phyloP scores from a whole-genome alignment of 2,888 invertebrate species.

The Eupithecia centaureata region DNA sequence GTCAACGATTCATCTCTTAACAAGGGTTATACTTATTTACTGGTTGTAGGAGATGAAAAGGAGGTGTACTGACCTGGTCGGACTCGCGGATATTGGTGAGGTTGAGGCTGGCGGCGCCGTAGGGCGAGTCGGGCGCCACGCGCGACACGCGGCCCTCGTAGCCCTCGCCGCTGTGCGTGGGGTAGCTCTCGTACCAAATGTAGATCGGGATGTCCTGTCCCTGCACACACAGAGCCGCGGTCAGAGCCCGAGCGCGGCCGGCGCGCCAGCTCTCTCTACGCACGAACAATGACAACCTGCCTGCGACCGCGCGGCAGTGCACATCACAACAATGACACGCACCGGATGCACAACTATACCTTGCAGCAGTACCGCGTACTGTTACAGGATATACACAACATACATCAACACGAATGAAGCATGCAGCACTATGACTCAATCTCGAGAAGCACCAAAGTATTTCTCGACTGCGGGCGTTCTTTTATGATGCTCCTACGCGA shows the following conservation, averaged over 20 bases:
- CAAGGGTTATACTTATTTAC: no score
- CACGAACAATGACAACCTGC: constrained; percentile 52
- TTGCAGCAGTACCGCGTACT: constrained; percentile 47
- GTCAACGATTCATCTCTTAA: no score
- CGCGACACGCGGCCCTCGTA: constrained; percentile 96
- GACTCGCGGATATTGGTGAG: constrained; percentile 96
- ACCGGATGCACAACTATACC: constrained; percentile 44
- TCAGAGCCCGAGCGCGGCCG: constrained; percentile 53
- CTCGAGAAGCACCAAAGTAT: constrained; percentile 37
- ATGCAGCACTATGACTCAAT: constrained; percentile 38
- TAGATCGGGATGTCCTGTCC: constrained; percentile 98
- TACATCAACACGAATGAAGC: constrained; percentile 40
- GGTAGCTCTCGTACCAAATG: constrained; percentile 99
- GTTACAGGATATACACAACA: constrained; percentile 44
- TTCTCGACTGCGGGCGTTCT: constrained; percentile 28
- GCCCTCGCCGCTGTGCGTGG: constrained; percentile 97
- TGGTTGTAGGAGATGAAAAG: no score
- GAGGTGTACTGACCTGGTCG: constrained; percentile 89
- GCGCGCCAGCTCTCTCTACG: constrained; percentile 49
- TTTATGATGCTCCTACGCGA: constrained; percentile 23
- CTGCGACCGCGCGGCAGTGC: constrained; percentile 54
- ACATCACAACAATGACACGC: constrained; percentile 42
- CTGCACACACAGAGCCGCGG: constrained; percentile 82
- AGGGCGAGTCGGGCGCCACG: constrained; percentile 93
- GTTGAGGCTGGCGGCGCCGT: constrained; percentile 97